Base-by-base conservation (phyloP, 2,113 vertebrate species). In the Datnioides undecimradiatus region DNA sequence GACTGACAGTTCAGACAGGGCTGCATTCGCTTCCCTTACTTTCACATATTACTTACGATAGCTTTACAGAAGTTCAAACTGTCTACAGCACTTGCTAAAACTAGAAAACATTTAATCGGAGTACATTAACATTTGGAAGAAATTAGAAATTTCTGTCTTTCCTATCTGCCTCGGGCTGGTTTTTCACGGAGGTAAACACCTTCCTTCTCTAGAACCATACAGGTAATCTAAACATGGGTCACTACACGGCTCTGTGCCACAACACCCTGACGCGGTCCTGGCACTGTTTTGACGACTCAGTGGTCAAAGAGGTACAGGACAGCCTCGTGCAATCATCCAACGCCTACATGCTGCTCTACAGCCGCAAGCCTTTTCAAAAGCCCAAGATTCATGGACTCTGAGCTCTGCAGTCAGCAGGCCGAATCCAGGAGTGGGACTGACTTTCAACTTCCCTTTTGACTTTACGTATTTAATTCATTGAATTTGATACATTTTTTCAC, bases 191-290 rank as follows among this genome's bases (percentile, higher is more conserved):
- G 7, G 9, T 25, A 1, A 33, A 10, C 25, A 21, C 33, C 55
- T 3, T 76, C 17, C 36, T 73, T 60, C 82, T 87, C 17, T 74
- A 98, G 97, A 97, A 96, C 85, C 96, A 97, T 3, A 85, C 82
- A 54, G 97, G 96, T n/a, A 92, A 95, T 70, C 89, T 98, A 80
- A 95, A 97, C 27, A 89, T 91, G 57, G 97, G 97, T 69, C 97
- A 97, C 91, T 97, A 97, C 88, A 97, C 95, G 0, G 96, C 96
- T 0, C 94, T 96, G 92, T 97, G 96, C 85, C 95, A 93, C 88
- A 96, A 94, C 68, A 79, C 93, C 0, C 40, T 86, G 38, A 93
- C 93, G 38, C 79, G 82, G 33, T 89, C 62, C 72, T 97, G 97
- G 96, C 95, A 96, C 76, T 93, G 92, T 36, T 97, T 96, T 67